Evolutionary conservation across 2,888 invertebrate genomes (phyloP).

Genomic region (Cyclophora albipunctata): DNA sequence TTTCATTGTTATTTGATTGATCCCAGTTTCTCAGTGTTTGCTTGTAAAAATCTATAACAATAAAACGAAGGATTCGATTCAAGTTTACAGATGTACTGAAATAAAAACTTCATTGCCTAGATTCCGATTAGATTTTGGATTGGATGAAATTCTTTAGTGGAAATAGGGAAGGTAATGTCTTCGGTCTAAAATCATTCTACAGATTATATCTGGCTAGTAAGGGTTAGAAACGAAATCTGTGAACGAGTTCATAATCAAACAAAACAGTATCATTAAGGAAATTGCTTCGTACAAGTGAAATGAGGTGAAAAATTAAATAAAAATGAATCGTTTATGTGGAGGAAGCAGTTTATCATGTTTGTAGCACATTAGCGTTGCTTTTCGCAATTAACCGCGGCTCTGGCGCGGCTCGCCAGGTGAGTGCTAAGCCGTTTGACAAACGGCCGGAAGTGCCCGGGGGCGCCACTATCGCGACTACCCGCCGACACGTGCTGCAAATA

Average conservation of each 20-base stretch:
- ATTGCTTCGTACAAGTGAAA: constrained; percentile 17
- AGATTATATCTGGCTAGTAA: too few species aligned
- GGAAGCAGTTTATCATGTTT: constrained; percentile 64
- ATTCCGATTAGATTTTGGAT: too few species aligned
- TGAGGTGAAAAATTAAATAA: constrained; percentile 31
- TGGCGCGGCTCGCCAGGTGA: constrained; percentile 54
- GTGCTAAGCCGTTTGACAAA: constrained; percentile 56
- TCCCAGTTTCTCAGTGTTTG: too few species aligned
- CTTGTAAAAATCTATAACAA: too few species aligned
- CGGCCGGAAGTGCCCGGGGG: constrained; percentile 49
- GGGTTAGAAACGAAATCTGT: too few species aligned
- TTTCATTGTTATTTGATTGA: neutral
- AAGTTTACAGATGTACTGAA: too few species aligned
- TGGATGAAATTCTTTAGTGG: too few species aligned
- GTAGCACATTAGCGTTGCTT: constrained; percentile 54
- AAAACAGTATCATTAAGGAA: constrained; percentile 25
- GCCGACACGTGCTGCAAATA: constrained; percentile 62
- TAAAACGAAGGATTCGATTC: too few species aligned
- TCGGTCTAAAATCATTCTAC: too few species aligned
- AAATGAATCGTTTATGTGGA: constrained; percentile 30
- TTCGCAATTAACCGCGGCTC: constrained; percentile 55
- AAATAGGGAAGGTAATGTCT: too few species aligned
- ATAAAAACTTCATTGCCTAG: too few species aligned
- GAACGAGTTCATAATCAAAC: too few species aligned
- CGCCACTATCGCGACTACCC: constrained; percentile 50